Base-by-base conservation (phyloP, 2,797 vertebrate species). In the Sparidentex hasta region DNA sequence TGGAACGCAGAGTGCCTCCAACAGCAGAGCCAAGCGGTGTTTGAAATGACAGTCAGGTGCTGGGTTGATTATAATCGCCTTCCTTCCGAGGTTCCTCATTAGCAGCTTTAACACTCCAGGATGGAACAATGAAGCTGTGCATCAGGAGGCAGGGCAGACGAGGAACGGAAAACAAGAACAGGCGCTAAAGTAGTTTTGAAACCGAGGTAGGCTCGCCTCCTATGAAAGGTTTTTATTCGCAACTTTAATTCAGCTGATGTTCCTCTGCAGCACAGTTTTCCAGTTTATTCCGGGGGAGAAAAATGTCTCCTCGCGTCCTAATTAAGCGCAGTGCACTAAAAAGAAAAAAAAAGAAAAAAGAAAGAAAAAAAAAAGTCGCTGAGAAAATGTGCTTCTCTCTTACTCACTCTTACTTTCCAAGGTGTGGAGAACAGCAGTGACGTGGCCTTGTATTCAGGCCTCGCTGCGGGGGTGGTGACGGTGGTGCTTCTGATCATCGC, bases 21-120 rank as follows among this genome's bases (percentile, higher is more conserved):
- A 87, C 82, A 71, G 82, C 95, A 85, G 81, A 89, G 86, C 88
- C 82, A 69, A 86, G 86, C 78, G 17, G 89, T 50, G 78, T 96
- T 96, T 97, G 95, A 97, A 97, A 97, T 98, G 96, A 97, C 96
- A 96, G 96, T 97, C 96, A 97, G 96, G 96, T 98, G 96, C 94
- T 92, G 94, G 95, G 94, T 93, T 95, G 95, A 95, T 91, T 91
- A 95, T 96, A 96, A 97, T 96, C 95, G 74, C 95, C 94, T 96
- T 97, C 95, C 91, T 90, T 91, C 77, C 29, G 87, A 91, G 91
- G 83, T 87, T 93, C 88, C 91, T 93, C 92, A 94, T 94, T 94
- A 94, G 91, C 74, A 64, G 85, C 80, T 90, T 90, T 88, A 91
- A 88, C 83, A 70, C 87, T 84, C 71, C 66, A 69, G 81, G 80